Evolutionary conservation across 92 coral and sea anemone species (phyloP).

Genomic region (Zoanthus solanderi): DNA sequence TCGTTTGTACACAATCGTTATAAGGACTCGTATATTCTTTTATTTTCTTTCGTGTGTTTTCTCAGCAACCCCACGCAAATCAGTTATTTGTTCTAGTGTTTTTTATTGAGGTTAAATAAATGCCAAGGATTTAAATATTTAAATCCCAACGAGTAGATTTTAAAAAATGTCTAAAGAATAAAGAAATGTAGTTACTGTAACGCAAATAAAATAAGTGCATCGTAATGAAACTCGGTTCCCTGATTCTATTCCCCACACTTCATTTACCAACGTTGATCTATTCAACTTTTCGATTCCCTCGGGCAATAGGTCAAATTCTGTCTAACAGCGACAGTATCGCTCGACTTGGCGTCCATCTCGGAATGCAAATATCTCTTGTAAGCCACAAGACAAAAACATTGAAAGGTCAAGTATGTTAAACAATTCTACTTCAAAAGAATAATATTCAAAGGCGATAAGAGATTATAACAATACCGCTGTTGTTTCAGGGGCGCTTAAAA

Average conservation of each 20-base stretch:
- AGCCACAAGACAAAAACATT: not conserved
- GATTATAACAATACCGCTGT: not conserved
- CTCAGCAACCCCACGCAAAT: not conserved
- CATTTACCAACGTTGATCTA: not conserved
- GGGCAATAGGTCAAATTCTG: not conserved
- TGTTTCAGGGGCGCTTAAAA: not conserved
- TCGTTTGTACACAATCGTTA: no score
- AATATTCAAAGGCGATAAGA: not conserved
- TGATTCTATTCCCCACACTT: not conserved
- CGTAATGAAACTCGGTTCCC: not conserved
- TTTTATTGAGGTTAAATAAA: not conserved
- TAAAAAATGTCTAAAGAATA: not conserved
- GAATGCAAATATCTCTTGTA: not conserved
- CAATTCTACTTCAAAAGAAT: not conserved
- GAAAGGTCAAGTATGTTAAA: not conserved
- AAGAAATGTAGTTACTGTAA: not conserved
- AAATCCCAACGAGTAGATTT: not conserved
- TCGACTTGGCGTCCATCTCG: not conserved
- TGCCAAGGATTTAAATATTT: not conserved
- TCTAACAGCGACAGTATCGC: not conserved
- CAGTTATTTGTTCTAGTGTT: not conserved
- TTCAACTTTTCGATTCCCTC: not conserved
- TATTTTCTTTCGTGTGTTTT: not conserved
- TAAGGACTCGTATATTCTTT: no score
- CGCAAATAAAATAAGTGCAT: not conserved